phyloP scores from a whole-genome alignment of 2,888 invertebrate genomes.

The Troides oblongomaculatus region DNA sequence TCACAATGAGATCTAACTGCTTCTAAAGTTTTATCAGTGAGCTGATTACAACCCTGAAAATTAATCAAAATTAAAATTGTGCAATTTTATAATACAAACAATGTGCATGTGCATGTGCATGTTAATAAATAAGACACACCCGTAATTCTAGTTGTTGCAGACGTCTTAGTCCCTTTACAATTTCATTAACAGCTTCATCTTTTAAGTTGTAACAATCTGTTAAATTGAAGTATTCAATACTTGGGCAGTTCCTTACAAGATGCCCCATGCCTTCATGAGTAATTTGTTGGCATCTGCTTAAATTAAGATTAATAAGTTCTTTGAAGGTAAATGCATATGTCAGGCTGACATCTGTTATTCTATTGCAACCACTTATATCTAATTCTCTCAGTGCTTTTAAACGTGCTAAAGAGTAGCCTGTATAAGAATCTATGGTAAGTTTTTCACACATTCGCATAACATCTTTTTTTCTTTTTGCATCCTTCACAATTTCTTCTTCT shows the following conservation, averaged over 20 bases:
- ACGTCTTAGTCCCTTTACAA: slow-evolving; percentile 65
- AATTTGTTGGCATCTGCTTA: slow-evolving; percentile 86
- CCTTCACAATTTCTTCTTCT: slow-evolving; percentile 84
- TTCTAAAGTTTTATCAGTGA: slow-evolving; percentile 80
- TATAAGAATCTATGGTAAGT: slow-evolving; percentile 58
- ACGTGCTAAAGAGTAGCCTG: slow-evolving; percentile 77
- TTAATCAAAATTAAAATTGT: not conserved
- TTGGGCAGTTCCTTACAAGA: slow-evolving; percentile 83
- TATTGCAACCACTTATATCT: slow-evolving; percentile 84
- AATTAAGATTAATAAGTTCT: slow-evolving; percentile 81
- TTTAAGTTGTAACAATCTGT: slow-evolving; percentile 84
- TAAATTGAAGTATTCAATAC: slow-evolving; percentile 84
- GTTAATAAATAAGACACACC: slow-evolving; percentile 52
- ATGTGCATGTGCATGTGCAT: not conserved
- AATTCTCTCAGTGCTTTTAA: slow-evolving; percentile 79
- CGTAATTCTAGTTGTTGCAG: slow-evolving; percentile 80
- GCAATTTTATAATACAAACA: not conserved
- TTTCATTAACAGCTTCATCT: slow-evolving; percentile 77
- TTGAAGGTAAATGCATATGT: slow-evolving; percentile 84
- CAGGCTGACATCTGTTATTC: slow-evolving; percentile 86
- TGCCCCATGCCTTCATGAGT: slow-evolving; percentile 82
- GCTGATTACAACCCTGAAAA: slow-evolving; percentile 80
- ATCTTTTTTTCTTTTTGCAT: slow-evolving; percentile 82
- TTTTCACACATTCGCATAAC: slow-evolving; percentile 82
- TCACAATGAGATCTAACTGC: slow-evolving; percentile 72